These are phyloP conservation scores for Synergus japonicus DNA, from an alignment of 2,888 invertebrate species.

Conservation along the genomic window DNA sequence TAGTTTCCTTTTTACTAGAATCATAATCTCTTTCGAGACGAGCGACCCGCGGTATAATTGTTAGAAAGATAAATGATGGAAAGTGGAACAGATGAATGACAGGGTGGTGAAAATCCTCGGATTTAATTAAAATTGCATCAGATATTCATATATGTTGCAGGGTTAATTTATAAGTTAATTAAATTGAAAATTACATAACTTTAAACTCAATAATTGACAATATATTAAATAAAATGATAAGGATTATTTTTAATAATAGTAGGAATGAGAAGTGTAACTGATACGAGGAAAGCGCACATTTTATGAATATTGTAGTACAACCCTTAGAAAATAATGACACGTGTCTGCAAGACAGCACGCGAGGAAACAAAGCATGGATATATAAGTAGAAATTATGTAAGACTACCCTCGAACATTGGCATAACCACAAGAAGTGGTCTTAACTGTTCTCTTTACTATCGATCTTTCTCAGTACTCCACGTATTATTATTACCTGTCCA, in stretches of 20 bases:
- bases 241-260: no score
- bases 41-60: not conserved
- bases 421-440: slow-evolving; percentile 51
- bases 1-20: slow-evolving; percentile 5
- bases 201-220: no score
- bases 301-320: slow-evolving; percentile 29
- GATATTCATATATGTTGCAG: not conserved
- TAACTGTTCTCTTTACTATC: slow-evolving; percentile 48
- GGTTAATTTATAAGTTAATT: not conserved
- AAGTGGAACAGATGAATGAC: not conserved
- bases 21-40: not conserved
- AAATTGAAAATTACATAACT: no score
- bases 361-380: slow-evolving; percentile 20
- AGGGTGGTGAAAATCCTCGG: not conserved
- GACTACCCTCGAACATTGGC: slow-evolving; percentile 43
- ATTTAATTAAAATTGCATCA: not conserved
- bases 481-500: slow-evolving; percentile 49
- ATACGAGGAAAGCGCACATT: slow-evolving; percentile 4
- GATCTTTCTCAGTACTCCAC: slow-evolving; percentile 41
- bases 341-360: slow-evolving; percentile 33
- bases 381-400: slow-evolving; percentile 36
- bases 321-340: slow-evolving; percentile 18
- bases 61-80: slow-evolving; percentile 4
- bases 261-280: slow-evolving; percentile 8
- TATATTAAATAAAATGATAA: no score